Percentiles rank a stretch among this genome's conserved stretches.
Conservation (phyloP, 2,113 vertebrate species). For the Leucopsar rothschildi region DNA sequence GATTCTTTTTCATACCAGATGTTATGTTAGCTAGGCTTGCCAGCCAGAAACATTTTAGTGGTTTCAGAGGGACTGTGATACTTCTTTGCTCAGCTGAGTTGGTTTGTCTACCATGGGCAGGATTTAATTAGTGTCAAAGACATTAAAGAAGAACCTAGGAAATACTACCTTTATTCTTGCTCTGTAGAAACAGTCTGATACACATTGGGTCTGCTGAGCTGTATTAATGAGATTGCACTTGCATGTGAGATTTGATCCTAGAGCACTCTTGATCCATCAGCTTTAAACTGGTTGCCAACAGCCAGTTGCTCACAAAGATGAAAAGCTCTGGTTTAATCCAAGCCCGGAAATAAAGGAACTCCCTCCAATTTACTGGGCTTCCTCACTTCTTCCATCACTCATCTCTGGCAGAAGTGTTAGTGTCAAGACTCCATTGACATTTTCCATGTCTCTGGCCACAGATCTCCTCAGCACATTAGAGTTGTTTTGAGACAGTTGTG, state of each 20-base stretch:
- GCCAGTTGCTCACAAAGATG: neutral
- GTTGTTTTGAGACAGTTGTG: neutral
- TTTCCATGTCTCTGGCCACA: neutral
- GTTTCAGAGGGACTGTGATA: neutral
- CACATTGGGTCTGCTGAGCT: neutral
- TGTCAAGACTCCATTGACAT: neutral
- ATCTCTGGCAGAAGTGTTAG: neutral
- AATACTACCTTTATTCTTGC: neutral
- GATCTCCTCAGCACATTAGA: neutral
- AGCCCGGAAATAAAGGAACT: neutral
- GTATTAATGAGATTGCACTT: neutral
- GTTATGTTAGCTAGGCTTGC: neutral
- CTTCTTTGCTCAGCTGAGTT: neutral
- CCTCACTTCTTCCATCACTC: neutral
- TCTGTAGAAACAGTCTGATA: neutral
- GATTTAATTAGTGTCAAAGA: neutral
- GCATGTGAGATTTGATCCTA: neutral
- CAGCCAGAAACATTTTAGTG: neutral
- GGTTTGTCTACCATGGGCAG: neutral
- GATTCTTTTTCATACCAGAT: neutral
- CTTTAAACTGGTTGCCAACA: neutral
- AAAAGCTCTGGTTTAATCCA: neutral
- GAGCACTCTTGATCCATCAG: neutral
- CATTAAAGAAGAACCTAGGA: neutral
- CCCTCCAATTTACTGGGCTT: neutral